phyloP scores from a whole-genome alignment of 2,113 vertebrate species.

The Platanista minor region DNA sequence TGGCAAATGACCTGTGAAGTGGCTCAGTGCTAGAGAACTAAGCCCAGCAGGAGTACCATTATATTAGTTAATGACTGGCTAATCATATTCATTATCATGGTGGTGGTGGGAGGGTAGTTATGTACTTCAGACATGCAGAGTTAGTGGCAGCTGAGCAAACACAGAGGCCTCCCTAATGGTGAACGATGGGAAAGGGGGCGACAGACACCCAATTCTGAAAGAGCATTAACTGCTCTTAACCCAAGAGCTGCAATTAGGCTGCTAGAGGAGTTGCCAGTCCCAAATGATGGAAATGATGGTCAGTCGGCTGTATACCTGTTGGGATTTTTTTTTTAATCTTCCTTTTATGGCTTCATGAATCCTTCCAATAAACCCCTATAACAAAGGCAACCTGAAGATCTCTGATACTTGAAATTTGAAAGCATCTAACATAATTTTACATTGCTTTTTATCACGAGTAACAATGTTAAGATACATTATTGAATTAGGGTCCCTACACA shows the following conservation, averaged over 20 bases:
- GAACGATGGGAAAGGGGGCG: neutral
- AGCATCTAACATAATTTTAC: neutral
- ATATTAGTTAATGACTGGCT: neutral
- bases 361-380: neutral
- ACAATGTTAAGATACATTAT: neutral
- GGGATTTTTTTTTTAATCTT: neutral
- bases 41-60: neutral
- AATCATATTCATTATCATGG: neutral
- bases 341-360: neutral
- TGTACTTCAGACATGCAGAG: neutral
- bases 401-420: neutral
- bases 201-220: neutral
- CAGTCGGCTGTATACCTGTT: neutral
- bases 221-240: neutral
- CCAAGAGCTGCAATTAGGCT: neutral
- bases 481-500: constrained; percentile 10
- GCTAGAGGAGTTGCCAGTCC: neutral
- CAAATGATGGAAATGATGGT: neutral
- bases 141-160: neutral
- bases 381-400: neutral
- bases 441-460: neutral
- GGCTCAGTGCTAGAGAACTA: neutral
- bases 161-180: neutral
- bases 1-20: neutral
- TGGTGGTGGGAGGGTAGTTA: neutral